These are phyloP conservation scores for Amphipoea oculea DNA, from an alignment of 2,888 invertebrate species.

Conservation along the genomic window DNA sequence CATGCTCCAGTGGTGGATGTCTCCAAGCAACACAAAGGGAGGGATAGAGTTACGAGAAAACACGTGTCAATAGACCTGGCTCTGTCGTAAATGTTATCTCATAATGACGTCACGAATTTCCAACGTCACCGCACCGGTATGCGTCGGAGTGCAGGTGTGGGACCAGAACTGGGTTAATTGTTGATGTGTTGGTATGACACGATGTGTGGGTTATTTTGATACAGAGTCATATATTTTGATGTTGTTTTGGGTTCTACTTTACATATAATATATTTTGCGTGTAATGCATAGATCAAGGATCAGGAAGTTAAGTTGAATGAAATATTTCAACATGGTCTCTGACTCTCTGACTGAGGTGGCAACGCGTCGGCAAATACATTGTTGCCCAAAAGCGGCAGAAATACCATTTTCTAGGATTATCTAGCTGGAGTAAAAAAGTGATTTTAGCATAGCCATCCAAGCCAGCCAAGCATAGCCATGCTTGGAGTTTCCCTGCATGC, in stretches of 20 bases:
- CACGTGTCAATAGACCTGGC: neutral
- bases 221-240: neutral
- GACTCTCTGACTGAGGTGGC: neutral
- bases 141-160: constrained; percentile 40
- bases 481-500: too few relatives aligned
- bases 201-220: constrained; percentile 29
- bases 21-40: neutral
- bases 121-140: constrained; percentile 48
- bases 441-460: neutral
- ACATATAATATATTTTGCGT: neutral
- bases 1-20: neutral
- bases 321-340: too few relatives aligned
- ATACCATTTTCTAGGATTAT: neutral
- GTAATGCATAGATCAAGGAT: neutral
- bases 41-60: neutral
- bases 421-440: neutral
- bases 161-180: constrained; percentile 47
- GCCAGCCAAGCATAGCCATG: too few relatives aligned
- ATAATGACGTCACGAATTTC: constrained; percentile 49
- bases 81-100: constrained; percentile 36
- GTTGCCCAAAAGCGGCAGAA: neutral
- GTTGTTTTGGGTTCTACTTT: constrained; percentile 2
- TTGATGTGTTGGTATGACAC: constrained; percentile 22
- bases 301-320: neutral
- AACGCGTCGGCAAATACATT: neutral